Evolutionary conservation across 2,888 invertebrate genomes (phyloP).

Genomic region (Spisula solida): DNA sequence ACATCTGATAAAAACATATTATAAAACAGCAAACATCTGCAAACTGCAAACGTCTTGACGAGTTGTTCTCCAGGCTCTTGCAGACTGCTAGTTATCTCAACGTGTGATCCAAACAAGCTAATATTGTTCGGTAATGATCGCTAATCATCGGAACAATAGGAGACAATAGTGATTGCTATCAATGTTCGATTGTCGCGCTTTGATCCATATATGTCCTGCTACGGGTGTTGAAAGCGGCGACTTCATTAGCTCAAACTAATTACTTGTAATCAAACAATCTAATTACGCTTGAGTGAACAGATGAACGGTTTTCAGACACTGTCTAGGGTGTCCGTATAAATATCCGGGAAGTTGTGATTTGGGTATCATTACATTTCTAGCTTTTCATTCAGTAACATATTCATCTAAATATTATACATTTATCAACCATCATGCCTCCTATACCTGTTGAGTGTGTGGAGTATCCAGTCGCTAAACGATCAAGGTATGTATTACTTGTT

Average conservation of each 20-base stretch:
- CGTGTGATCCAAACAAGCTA: not conserved
- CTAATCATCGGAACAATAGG: not conserved
- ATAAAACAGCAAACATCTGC: not conserved
- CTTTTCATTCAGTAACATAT: not conserved
- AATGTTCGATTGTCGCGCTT: not conserved
- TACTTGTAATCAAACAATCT: conserved; percentile 27
- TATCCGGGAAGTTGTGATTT: not conserved
- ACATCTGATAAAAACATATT: not conserved
- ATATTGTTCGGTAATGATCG: not conserved
- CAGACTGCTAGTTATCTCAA: not conserved
- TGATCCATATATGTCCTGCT: not conserved
- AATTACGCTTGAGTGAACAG: conserved; percentile 12
- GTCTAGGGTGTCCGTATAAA: conserved; percentile 13
- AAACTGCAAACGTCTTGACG: not conserved
- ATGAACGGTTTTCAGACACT: conserved; percentile 30
- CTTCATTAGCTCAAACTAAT: conserved; percentile 36
- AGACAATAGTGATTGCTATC: not conserved
- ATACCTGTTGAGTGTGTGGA: conserved; percentile 34
- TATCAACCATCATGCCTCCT: conserved; percentile 15
- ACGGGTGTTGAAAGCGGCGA: conserved; percentile 28
- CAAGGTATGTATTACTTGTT: conserved; percentile 21
- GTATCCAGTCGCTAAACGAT: not conserved
- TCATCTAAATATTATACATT: not conserved
- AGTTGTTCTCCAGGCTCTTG: not conserved
- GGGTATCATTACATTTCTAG: not conserved